These are phyloP conservation scores for Nasonia giraulti DNA, from an alignment of 1,140 invertebrate species.

Conservation along the genomic window DNA sequence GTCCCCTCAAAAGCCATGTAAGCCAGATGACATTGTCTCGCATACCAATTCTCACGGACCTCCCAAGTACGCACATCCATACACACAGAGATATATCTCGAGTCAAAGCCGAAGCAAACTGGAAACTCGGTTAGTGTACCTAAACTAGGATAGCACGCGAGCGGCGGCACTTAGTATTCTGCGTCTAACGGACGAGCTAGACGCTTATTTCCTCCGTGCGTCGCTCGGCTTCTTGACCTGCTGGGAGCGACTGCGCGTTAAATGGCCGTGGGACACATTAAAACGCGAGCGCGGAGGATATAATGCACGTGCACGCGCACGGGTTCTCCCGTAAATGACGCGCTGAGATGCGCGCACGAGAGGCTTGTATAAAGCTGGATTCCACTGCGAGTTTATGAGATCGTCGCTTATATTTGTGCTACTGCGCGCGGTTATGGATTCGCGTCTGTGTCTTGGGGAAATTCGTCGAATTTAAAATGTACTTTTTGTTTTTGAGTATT, in stretches of 20 bases:
- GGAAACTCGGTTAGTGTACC: not conserved
- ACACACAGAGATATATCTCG: not conserved
- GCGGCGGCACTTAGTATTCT: not conserved
- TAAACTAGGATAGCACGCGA: not conserved
- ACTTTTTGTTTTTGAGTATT: no score
- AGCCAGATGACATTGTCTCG: not conserved
- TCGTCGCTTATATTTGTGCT: no score
- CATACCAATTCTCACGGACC: not conserved
- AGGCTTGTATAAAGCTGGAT: no score
- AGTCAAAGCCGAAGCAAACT: not conserved
- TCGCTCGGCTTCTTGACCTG: not conserved
- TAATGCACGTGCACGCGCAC: no score
- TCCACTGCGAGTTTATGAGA: no score
- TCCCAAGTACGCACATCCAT: not conserved
- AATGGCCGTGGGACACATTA: slow-evolving; percentile 1
- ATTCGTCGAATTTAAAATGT: no score
- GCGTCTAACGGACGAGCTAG: not conserved
- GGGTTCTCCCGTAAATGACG: no score
- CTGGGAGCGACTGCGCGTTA: not conserved
- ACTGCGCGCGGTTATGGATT: no score
- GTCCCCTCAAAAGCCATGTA: not conserved
- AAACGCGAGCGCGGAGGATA: not conserved
- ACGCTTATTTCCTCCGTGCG: slow-evolving; percentile 1
- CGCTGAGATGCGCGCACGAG: no score
- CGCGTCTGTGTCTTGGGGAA: no score